Evolutionary conservation across 1,140 invertebrate genomes (phyloP).

Genomic region (Sitodiplosis mosellana): DNA sequence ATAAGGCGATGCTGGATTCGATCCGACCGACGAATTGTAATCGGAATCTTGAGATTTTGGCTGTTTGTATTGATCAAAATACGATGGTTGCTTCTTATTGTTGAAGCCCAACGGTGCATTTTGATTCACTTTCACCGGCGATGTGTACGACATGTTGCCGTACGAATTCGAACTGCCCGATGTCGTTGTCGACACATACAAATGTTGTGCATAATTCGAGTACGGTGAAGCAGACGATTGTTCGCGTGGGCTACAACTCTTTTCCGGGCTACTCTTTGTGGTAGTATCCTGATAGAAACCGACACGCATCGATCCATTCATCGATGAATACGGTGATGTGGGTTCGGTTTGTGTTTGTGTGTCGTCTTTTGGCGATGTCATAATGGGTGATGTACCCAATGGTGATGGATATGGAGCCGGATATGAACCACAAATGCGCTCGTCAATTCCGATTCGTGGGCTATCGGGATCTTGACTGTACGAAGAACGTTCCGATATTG

Average conservation of each 20-base stretch:
- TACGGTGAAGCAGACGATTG: slow-evolving; percentile 37
- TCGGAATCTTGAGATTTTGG: slow-evolving; percentile 23
- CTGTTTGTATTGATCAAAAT: slow-evolving; percentile 32
- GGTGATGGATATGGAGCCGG: slow-evolving; percentile 45
- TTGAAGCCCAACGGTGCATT: slow-evolving; percentile 1
- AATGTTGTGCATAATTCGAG: slow-evolving; percentile 39
- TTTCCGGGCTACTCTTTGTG: slow-evolving; percentile 49
- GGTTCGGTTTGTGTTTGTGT: slow-evolving; percentile 38
- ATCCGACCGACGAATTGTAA: slow-evolving; percentile 25
- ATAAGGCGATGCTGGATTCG: slow-evolving; percentile 20
- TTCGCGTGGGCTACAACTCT: slow-evolving; percentile 44
- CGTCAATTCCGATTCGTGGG: slow-evolving; percentile 39
- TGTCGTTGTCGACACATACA: slow-evolving; percentile 33
- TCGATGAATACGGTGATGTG: slow-evolving; percentile 38
- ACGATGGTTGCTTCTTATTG: slow-evolving; percentile 21
- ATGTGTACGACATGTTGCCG: not conserved
- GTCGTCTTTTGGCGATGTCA: slow-evolving; percentile 31
- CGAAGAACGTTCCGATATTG: slow-evolving; percentile 50
- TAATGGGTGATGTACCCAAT: slow-evolving; percentile 35
- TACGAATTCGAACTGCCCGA: slow-evolving; percentile 7
- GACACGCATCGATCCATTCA: slow-evolving; percentile 51
- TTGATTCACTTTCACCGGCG: not conserved
- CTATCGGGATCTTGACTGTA: slow-evolving; percentile 56
- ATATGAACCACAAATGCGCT: slow-evolving; percentile 30
- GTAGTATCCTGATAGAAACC: slow-evolving; percentile 63